Conservation (phyloP, 2,113 vertebrate genomes). For the Pantherophis guttatus region DNA sequence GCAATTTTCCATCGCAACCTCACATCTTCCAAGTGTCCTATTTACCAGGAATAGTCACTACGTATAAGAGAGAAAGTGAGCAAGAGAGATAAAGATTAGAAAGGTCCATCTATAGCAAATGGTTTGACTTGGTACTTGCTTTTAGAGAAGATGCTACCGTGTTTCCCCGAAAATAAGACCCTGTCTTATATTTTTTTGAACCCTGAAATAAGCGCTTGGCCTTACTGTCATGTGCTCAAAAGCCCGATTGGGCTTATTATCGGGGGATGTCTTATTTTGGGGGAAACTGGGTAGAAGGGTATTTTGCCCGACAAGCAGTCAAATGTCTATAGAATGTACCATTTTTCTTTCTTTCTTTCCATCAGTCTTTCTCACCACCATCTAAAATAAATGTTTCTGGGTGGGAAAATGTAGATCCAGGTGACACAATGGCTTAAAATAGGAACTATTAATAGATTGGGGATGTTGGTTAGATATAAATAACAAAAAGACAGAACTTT, state of each 20-base stretch:
- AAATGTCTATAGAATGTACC: background rate
- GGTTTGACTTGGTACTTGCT: background rate
- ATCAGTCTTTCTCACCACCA: background rate
- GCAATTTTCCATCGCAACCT: background rate
- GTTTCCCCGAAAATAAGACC: too few species aligned
- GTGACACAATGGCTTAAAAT: background rate
- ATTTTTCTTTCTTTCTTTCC: background rate
- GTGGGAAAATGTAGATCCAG: background rate
- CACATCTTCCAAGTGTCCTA: background rate
- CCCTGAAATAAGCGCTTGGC: too few species aligned
- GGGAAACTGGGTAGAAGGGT: too few species aligned
- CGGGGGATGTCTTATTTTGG: too few species aligned
- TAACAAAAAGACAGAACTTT: background rate
- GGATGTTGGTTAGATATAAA: background rate
- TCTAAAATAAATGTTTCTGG: background rate
- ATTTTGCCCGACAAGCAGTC: background rate
- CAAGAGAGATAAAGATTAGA: background rate
- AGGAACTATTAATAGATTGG: background rate
- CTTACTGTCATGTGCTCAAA: too few species aligned
- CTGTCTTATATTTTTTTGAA: too few species aligned
- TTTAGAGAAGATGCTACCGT: background rate
- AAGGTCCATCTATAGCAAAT: background rate
- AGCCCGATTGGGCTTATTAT: too few species aligned
- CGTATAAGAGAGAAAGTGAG: background rate
- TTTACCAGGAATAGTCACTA: background rate